phyloP scores from a whole-genome alignment of 2,797 vertebrate species.

The Silurus aristotelis region DNA sequence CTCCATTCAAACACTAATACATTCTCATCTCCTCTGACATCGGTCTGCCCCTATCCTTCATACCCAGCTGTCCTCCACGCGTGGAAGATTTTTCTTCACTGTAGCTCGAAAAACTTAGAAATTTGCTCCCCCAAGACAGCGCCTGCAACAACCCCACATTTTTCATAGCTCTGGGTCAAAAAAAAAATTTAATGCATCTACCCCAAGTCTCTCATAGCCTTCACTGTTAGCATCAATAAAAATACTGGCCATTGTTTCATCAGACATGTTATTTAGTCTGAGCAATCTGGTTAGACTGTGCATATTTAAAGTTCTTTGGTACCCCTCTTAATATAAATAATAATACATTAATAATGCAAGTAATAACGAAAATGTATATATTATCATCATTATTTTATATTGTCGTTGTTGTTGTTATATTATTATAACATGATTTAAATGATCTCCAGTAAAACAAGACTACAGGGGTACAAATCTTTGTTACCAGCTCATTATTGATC shows the following conservation, averaged over 20 bases:
- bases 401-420: not conserved
- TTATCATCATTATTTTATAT: not conserved
- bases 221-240: not conserved
- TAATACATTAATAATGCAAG: too few species aligned
- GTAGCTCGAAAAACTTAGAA: slow-evolving; percentile 6
- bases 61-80: slow-evolving; percentile 18
- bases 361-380: not conserved
- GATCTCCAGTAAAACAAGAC: not conserved
- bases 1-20: not conserved
- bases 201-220: not conserved
- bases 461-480: not conserved
- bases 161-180: too few species aligned
- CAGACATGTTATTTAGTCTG: not conserved
- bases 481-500: slow-evolving; percentile 6
- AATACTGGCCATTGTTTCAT: not conserved
- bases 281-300: not conserved
- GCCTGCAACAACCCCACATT: slow-evolving; percentile 7
- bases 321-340: not conserved
- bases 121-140: slow-evolving; percentile 2
- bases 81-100: slow-evolving; percentile 1
- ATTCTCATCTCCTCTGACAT: not conserved
- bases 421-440: not conserved
- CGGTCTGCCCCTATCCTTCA: not conserved
- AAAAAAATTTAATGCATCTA: too few species aligned
- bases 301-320: not conserved